A percentile compares a stretch with the other conserved stretches of the same genome.
These are phyloP conservation scores for Porites lutea DNA, from an alignment of 64 coral and sea anemone genomes.

Conservation along the genomic window DNA sequence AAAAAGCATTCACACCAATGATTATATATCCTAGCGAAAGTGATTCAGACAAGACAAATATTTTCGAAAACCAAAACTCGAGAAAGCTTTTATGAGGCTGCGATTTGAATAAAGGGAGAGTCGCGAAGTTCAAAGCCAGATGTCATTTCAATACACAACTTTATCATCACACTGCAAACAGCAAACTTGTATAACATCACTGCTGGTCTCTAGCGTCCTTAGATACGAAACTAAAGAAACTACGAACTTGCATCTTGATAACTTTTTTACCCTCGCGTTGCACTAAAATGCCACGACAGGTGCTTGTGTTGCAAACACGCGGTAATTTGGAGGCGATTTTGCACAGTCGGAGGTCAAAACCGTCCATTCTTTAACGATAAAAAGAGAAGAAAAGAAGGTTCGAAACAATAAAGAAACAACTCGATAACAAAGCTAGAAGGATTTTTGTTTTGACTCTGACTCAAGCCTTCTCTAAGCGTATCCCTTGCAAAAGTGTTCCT, in stretches of 20 bases:
- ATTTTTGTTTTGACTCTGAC: conserved; percentile 17
- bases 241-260: not conserved
- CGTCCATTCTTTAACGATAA: not conserved
- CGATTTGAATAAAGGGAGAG: too few relatives aligned
- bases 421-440: conserved; percentile 17
- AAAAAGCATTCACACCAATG: too few relatives aligned
- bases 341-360: conserved; percentile 19
- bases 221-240: not conserved
- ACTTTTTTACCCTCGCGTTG: not conserved
- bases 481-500: not conserved
- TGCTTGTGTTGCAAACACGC: conserved; percentile 25
- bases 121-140: too few relatives aligned
- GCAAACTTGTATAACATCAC: not conserved
- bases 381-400: not conserved
- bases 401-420: not conserved
- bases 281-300: conserved; percentile 1
- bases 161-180: conserved; percentile 13
- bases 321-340: conserved; percentile 25
- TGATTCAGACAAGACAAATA: too few relatives aligned
- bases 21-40: too few relatives aligned
- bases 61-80: too few relatives aligned
- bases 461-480: not conserved
- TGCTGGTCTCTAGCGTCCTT: not conserved
- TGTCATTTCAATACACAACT: not conserved
- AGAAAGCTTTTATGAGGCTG: too few relatives aligned